Percentiles rank a stretch among this genome's conserved stretches.
These are phyloP conservation scores for Holothuria glaberrima DNA, from an alignment of 35 echinoderm and acorn worm genomes.

Conservation along the genomic window DNA sequence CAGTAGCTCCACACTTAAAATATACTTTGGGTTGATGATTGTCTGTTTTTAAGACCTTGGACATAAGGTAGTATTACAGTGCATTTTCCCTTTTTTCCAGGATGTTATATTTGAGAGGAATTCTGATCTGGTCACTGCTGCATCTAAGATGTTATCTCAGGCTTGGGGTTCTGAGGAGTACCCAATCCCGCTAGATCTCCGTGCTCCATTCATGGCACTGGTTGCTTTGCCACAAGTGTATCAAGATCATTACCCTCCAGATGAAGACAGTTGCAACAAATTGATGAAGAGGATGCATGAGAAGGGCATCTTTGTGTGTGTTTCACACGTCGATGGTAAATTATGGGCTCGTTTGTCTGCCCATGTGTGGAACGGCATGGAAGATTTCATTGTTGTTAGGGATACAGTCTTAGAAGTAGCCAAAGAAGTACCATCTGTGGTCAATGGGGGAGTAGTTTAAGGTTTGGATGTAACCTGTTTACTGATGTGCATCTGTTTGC, in stretches of 20 bases:
- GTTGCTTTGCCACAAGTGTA: conserved; percentile 57
- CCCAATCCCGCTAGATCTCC: conserved; percentile 43
- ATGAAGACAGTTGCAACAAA: not conserved
- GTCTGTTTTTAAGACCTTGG: too few relatives aligned
- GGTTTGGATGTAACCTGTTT: too few relatives aligned
- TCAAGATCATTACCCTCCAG: conserved; percentile 17
- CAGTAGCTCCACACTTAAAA: too few relatives aligned
- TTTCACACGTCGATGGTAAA: conserved; percentile 19
- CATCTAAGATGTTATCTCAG: conserved; percentile 77
- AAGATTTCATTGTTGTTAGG: conserved; percentile 79
- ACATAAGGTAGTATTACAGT: too few relatives aligned
- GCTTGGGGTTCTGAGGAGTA: conserved; percentile 75
- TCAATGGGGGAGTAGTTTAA: not conserved
- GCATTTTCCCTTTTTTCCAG: not conserved
- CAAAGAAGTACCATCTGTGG: conserved; percentile 16
- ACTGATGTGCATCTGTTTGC: too few relatives aligned
- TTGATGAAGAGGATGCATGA: conserved; percentile 42
- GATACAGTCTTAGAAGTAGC: conserved; percentile 74
- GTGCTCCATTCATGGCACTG: conserved; percentile 81
- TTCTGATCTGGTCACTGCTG: conserved; percentile 20
- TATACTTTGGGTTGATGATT: too few relatives aligned
- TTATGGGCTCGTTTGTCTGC: conserved; percentile 71
- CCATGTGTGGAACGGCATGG: conserved; percentile 82
- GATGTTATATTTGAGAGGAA: conserved; percentile 25
- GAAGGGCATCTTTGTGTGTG: not conserved